Evolutionary conservation across 2,113 vertebrate genomes (phyloP).

Genomic region (Cynocephalus volans): DNA sequence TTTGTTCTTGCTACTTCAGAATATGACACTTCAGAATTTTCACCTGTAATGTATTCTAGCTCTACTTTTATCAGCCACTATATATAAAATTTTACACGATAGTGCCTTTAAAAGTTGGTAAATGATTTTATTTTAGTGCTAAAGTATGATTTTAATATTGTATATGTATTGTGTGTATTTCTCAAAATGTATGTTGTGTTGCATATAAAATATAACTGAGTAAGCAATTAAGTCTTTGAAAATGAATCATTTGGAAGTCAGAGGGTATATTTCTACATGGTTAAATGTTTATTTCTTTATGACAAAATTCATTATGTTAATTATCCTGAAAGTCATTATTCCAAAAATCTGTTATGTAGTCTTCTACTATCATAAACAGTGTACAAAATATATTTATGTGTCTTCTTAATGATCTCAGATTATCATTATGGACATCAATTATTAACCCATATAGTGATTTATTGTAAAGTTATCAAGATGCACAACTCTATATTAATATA

Average conservation of each 20-base stretch:
- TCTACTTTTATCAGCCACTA: neutral
- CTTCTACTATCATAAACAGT: neutral
- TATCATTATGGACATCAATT: neutral
- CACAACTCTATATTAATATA: neutral
- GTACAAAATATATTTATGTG: neutral
- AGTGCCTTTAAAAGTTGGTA: neutral
- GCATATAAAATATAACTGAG: neutral
- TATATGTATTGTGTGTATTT: neutral
- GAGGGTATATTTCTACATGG: too few relatives aligned
- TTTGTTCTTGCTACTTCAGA: neutral
- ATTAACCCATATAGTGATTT: neutral
- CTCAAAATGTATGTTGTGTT: neutral
- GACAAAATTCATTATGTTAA: neutral
- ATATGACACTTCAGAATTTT: neutral
- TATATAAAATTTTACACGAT: neutral
- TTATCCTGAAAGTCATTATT: neutral
- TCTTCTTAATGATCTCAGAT: neutral
- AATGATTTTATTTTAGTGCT: neutral
- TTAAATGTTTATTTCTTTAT: too few relatives aligned
- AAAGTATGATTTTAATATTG: neutral
- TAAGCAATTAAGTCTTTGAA: too few relatives aligned
- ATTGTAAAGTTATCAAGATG: neutral
- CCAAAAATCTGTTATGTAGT: neutral
- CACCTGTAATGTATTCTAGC: neutral
- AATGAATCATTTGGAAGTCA: too few relatives aligned